Evolutionary conservation across 2,888 invertebrate species (phyloP), one percentile per base, ranked within the genome.

Genomic region (Phaedon cochleariae): DNA sequence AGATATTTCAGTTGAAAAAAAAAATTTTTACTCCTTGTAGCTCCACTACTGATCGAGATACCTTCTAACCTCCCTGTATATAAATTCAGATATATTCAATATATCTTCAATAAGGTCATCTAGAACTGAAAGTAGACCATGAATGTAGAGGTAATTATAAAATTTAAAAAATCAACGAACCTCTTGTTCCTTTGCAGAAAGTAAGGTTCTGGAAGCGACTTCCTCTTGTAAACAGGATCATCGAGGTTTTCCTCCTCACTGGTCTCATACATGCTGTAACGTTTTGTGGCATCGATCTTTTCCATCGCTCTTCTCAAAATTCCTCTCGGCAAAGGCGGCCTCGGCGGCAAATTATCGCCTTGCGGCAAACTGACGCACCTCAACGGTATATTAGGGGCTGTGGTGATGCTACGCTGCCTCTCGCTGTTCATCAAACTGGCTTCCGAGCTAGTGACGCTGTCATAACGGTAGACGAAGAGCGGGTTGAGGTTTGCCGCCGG

Each of bases 231-330:
- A 75, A 68, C 81, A 77, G 71, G 82, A 78, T 74, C 85, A 34
- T 83, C 83, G 1, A 82, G 79, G 1, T 84, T 83, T 74, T 88
- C 88, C 52, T 88, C 85, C 49, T 88, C 85, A 62, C 74, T 77
- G 12, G 90, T 88, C 82, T 93, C 93, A 77, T 92, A 91, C 92
- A 93, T 92, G 77, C 94, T 94, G 79, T 92, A 93, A 48, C 94
- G 61, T 41, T 70, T 68, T 9, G 29, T 62, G 17, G 49, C 15
- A 2, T 60, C 55, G 15, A 64, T 61, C 53, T 68, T 68, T 0
- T 71, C 84, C 79, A 22, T 65, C 67, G 31, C 76, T 64, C 74
- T 76, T 18, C 76, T 86, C 61, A 92, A 84, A 76, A 92, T 92
- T 69, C 92, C 89, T 78, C 90, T 88, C 31, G 92, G 92, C 74